These are phyloP conservation scores for Callosobruchus maculatus DNA, from an alignment of 2,888 invertebrate species.

Conservation along the genomic window DNA sequence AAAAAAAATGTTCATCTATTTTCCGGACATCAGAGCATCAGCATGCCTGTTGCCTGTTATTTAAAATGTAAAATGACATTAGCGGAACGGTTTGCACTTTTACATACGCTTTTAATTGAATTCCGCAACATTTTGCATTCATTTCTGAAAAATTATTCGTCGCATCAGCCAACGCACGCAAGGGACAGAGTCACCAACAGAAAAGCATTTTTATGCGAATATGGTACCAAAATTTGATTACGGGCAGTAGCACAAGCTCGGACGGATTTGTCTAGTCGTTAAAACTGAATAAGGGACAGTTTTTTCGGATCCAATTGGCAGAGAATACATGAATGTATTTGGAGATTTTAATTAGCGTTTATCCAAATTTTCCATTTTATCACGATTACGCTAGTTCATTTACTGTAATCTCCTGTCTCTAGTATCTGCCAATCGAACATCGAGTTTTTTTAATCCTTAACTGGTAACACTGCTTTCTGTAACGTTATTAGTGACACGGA, in stretches of 20 bases:
- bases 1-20: background rate
- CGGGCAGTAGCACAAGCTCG: background rate
- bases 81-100: conserved; percentile 5
- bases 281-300: background rate
- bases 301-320: no score
- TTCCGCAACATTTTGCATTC: conserved; percentile 7
- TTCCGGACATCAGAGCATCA: background rate
- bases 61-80: conserved; percentile 12
- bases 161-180: background rate
- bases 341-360: no score
- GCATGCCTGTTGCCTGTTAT: conserved; percentile 13
- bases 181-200: background rate
- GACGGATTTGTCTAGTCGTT: no score
- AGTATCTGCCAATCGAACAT: no score
- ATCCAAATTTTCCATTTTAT: no score
- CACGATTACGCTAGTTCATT: no score
- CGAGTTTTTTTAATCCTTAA: no score
- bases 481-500: no score
- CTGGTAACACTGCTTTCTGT: no score
- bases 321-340: no score
- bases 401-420: no score
- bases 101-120: conserved; percentile 5
- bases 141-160: conserved; percentile 1
- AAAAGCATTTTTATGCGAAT: background rate
- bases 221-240: background rate